phyloP scores from a whole-genome alignment of 2,888 invertebrate species.

The Drosophila pseudotakahashii region DNA sequence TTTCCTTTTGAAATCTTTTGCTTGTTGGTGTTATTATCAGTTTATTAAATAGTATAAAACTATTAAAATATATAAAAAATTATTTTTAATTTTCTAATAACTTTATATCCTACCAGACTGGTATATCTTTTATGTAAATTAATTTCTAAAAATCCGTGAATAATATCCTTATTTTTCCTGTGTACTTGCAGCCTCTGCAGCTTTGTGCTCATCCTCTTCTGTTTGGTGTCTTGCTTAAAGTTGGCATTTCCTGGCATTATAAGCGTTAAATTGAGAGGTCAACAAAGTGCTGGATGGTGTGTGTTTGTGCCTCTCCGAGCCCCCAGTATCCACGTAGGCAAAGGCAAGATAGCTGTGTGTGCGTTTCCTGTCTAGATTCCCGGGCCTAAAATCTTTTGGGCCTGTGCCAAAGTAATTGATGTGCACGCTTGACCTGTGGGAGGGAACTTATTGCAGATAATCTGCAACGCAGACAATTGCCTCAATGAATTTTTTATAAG shows the following conservation, averaged over 20 bases:
- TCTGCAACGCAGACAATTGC: slow-evolving; percentile 82
- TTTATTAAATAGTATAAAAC: no score
- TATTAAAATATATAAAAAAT: no score
- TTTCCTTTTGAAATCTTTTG: no score
- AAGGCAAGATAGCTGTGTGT: slow-evolving; percentile 11
- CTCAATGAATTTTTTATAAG: slow-evolving; percentile 77
- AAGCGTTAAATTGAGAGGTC: slow-evolving; percentile 83
- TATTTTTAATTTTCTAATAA: no score
- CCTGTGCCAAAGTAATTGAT: slow-evolving; percentile 84
- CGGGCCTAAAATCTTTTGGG: slow-evolving; percentile 55
- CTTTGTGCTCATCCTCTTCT: slow-evolving; percentile 41
- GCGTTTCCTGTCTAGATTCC: slow-evolving; percentile 55
- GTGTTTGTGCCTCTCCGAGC: slow-evolving; percentile 26
- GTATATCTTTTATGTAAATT: no score
- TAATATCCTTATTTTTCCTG: background rate
- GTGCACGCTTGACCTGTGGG: slow-evolving; percentile 83
- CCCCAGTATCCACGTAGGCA: slow-evolving; percentile 23
- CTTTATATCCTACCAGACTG: no score
- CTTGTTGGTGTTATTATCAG: no score
- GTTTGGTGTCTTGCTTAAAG: slow-evolving; percentile 47
- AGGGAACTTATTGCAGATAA: slow-evolving; percentile 83
- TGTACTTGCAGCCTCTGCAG: slow-evolving; percentile 4
- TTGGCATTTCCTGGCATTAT: slow-evolving; percentile 76
- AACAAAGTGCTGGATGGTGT: slow-evolving; percentile 53
- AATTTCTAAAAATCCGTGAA: fast-evolving